A percentile compares a stretch with the other conserved stretches of the same genome.
These are phyloP conservation scores for Drosophila nebulosa DNA, from an alignment of 1,140 invertebrate genomes.

Conservation along the genomic window DNA sequence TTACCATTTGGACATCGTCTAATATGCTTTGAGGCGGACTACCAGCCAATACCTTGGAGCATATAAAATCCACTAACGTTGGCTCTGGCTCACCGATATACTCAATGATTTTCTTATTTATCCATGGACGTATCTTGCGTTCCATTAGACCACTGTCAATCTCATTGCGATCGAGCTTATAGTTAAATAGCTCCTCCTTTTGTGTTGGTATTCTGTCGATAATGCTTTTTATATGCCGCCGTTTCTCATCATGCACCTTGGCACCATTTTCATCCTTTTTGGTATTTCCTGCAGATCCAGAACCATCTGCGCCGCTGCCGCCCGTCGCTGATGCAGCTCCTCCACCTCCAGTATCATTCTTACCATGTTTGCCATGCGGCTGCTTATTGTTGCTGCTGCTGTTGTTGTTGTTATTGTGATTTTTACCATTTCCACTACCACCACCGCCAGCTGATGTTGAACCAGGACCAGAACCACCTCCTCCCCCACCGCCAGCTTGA, in stretches of 20 bases:
- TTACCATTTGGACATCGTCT: constrained; percentile 99
- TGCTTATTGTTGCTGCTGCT: background rate
- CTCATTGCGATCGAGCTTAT: constrained; percentile 94
- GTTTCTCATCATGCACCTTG: constrained; percentile 95
- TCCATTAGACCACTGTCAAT: constrained; percentile 92
- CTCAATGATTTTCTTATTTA: constrained; percentile 99
- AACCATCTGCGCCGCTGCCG: constrained; percentile 55
- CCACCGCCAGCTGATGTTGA: constrained; percentile 9
- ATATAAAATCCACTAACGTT: constrained; percentile 99
- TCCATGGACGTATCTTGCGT: constrained; percentile 98
- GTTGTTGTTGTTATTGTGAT: constrained; percentile 15
- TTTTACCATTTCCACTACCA: constrained; percentile 21
- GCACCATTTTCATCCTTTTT: constrained; percentile 85
- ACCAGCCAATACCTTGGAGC: constrained; percentile 96
- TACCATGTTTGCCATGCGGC: constrained; percentile 54
- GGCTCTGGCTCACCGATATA: constrained; percentile 99
- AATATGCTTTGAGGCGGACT: constrained; percentile 96
- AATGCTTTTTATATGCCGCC: constrained; percentile 96
- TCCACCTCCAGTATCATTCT: constrained; percentile 65
- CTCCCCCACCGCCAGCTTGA: constrained; percentile 9
- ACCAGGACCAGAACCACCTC: constrained; percentile 9
- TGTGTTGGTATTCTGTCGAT: constrained; percentile 99
- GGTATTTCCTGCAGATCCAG: constrained; percentile 81
- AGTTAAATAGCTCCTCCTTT: constrained; percentile 97
- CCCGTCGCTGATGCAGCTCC: constrained; percentile 57